Evolutionary conservation across 2,888 invertebrate species (phyloP).

Genomic region (Microchrysa polita): DNA sequence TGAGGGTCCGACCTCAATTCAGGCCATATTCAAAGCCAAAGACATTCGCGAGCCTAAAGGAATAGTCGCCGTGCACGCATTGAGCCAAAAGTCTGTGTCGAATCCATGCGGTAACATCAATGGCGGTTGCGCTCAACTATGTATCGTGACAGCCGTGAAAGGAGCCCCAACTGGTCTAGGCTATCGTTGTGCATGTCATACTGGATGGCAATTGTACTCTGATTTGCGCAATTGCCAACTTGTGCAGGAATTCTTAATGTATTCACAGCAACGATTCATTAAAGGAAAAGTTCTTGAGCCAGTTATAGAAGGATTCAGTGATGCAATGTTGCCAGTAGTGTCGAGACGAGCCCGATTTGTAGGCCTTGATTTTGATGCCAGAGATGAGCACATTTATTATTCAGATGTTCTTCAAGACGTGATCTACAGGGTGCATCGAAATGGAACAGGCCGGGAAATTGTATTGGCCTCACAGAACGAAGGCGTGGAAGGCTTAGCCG

Average conservation of each 20-base stretch:
- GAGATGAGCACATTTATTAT: conserved; percentile 93
- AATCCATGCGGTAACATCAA: conserved; percentile 90
- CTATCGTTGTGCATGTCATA: conserved; percentile 90
- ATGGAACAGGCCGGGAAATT: conserved; percentile 84
- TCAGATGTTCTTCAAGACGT: conserved; percentile 97
- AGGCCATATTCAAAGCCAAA: conserved; percentile 81
- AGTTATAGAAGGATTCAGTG: conserved; percentile 89
- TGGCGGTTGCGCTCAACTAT: conserved; percentile 93
- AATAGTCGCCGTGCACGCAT: conserved; percentile 81
- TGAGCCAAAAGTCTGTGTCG: conserved; percentile 78
- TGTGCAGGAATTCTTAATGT: conserved; percentile 91
- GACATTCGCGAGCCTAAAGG: conserved; percentile 86
- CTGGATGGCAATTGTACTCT: conserved; percentile 80
- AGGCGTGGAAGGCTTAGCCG: conserved; percentile 94
- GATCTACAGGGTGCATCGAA: conserved; percentile 84
- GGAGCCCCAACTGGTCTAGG: conserved; percentile 75
- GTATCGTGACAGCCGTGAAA: conserved; percentile 84
- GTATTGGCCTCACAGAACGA: conserved; percentile 96
- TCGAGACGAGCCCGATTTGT: conserved; percentile 92
- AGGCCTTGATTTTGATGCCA: conserved; percentile 92
- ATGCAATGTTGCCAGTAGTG: conserved; percentile 94
- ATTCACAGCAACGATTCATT: conserved; percentile 94
- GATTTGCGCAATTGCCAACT: conserved; percentile 83
- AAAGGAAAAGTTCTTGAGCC: conserved; percentile 92
- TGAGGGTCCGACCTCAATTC: conserved; percentile 80